Evolutionary conservation across 2,113 vertebrate genomes (phyloP), one percentile per base, ranked within the genome.

Genomic region (Colinus virginianus): DNA sequence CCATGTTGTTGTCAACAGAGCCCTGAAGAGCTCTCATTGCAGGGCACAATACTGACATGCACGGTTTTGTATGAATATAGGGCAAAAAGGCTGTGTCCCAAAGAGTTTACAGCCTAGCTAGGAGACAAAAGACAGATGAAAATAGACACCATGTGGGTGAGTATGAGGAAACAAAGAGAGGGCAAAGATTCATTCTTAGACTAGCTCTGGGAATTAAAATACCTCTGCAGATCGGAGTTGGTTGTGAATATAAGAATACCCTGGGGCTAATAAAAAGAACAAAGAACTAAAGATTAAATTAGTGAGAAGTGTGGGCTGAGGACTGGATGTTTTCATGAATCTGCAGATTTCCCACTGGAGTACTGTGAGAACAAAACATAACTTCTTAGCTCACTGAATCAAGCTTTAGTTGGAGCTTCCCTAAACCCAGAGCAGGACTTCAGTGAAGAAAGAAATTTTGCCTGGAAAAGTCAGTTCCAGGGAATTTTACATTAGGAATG

Each of bases 201-300:
- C 48, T 32, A 55, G 34, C 13, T 88, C 46, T 78, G 58, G 72
- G 88, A 90, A 66, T 90, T 63, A 67, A 90, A 95, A 90, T 87
- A 68, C 19, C 40, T 59, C 59, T 51, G 72, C 45, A 78, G 64
- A 92, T 91, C 38, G 56, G 56, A 78, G 58, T 32, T 84, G 25
- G 58, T 38, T 85, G 38, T 84, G 72, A 94, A 76, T 78, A 11
- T 32, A 70, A 84, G 70, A 95, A 89, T 71, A 94, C 46, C 55
- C 55, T 67, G 51, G 71, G 72, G 46, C 66, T 55, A 40, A 84
- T 48, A 84, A 87, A 92, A 90, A 83, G 83, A 95, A 93, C 61
- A 95, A 85, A 93, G 78, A 92, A 70, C 20, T 74, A 85, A 83
- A 85, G 42, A 94, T 68, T 59, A 87, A 87, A 90, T 89, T 84